Evolutionary conservation across 2,888 invertebrate species (phyloP).

Genomic region (Meghimatium bilineatum): DNA sequence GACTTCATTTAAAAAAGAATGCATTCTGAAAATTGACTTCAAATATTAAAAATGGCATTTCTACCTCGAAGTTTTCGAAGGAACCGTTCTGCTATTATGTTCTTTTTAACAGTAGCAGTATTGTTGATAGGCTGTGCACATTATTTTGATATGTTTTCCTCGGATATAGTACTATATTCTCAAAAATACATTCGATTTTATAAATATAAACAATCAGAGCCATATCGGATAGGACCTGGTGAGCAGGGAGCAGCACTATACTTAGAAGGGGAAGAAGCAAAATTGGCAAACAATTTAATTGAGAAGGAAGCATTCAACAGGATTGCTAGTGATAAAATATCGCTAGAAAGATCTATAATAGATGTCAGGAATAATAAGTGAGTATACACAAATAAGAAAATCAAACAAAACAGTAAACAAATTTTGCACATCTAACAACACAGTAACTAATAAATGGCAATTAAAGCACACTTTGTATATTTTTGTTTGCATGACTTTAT

Average conservation of each 20-base stretch:
- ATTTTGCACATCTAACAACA: too few species aligned
- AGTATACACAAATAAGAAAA: constrained; percentile 54
- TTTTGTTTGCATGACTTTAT: too few species aligned
- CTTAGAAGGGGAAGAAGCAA: constrained; percentile 80
- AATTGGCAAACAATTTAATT: constrained; percentile 82
- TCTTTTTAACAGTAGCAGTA: background rate
- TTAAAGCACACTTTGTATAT: too few species aligned
- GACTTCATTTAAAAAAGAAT: background rate
- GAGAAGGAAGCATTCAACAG: constrained; percentile 92
- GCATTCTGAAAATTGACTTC: background rate
- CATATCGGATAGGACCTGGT: constrained; percentile 70
- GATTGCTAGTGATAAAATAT: constrained; percentile 90
- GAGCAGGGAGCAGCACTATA: constrained; percentile 71
- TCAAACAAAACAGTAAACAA: background rate
- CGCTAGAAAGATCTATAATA: constrained; percentile 87
- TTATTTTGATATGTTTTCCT: constrained; percentile 35
- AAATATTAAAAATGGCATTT: background rate
- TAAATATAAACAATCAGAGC: constrained; percentile 60
- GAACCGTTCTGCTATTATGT: constrained; percentile 10
- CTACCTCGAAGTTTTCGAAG: constrained; percentile 19
- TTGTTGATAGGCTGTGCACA: constrained; percentile 15
- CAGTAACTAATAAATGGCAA: too few species aligned
- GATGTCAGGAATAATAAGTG: constrained; percentile 81
- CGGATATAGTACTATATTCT: constrained; percentile 25
- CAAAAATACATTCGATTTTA: constrained; percentile 23